Evolutionary conservation across 2,888 invertebrate genomes (phyloP).

Genomic region (Empis livida): DNA sequence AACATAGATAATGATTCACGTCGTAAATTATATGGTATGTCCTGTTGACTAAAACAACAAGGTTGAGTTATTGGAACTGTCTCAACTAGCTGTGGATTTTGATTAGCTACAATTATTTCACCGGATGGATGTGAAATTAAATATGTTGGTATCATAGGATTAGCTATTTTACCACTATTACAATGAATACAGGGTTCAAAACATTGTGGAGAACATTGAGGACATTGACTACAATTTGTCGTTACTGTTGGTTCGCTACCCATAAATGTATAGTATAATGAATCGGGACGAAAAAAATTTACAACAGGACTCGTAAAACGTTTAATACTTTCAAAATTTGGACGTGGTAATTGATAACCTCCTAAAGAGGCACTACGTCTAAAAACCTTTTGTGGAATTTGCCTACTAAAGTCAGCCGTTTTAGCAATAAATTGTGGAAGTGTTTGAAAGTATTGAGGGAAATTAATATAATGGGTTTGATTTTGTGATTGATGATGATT

Average conservation of each 20-base stretch:
- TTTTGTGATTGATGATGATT: constrained; percentile 9
- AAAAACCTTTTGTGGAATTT: constrained; percentile 23
- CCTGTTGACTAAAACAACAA: constrained; percentile 23
- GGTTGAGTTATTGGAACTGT: constrained; percentile 23
- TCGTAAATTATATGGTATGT: constrained; percentile 17
- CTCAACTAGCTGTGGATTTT: constrained; percentile 21
- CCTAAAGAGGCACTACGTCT: constrained; percentile 20
- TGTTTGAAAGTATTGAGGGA: constrained; percentile 21
- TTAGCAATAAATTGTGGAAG: constrained; percentile 27
- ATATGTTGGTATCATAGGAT: no score
- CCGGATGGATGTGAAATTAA: not conserved
- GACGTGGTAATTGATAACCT: constrained; percentile 12
- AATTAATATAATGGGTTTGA: constrained; percentile 12
- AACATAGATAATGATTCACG: constrained; percentile 28
- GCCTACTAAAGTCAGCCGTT: constrained; percentile 26
- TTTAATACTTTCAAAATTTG: constrained; percentile 30
- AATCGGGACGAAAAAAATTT: constrained; percentile 28
- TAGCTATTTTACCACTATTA: no score
- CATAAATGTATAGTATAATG: constrained; percentile 1
- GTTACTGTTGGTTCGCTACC: not conserved
- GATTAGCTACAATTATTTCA: not conserved
- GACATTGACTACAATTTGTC: constrained; percentile 8
- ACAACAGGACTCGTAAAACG: constrained; percentile 30
- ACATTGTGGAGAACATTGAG: constrained; percentile 7
- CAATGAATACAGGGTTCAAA: not conserved